Evolutionary conservation across 92 coral and sea anemone species (phyloP).

Genomic region (Pocillopora meandrina): DNA sequence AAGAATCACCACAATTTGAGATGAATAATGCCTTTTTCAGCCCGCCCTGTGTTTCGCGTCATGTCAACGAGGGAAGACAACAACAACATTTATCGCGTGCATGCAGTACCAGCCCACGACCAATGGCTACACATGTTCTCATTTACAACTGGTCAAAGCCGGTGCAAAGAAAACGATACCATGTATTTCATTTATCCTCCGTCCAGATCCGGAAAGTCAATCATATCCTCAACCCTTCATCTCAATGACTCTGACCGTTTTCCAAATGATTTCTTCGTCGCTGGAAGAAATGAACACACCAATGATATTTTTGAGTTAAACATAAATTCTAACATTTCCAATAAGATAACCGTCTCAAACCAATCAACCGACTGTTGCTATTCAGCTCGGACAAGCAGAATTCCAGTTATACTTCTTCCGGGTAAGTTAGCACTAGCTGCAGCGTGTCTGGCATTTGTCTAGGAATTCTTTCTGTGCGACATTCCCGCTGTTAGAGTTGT

Average conservation of each 20-base stretch:
- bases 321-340: constrained; percentile 16
- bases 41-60: constrained; percentile 12
- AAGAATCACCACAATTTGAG: background rate
- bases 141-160: constrained; percentile 42
- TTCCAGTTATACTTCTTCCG: constrained; percentile 9
- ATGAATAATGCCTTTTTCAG: background rate
- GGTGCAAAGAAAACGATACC: constrained; percentile 24
- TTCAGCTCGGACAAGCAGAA: background rate
- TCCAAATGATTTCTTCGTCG: constrained; percentile 53
- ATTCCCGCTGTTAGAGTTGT: too few species aligned
- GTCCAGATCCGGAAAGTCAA: constrained; percentile 6
- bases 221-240: constrained; percentile 12
- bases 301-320: constrained; percentile 20
- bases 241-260: constrained; percentile 6
- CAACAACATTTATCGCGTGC: constrained; percentile 23
- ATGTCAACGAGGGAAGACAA: constrained; percentile 8
- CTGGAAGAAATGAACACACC: constrained; percentile 12
- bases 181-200: constrained; percentile 46
- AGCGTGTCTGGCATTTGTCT: too few species aligned
- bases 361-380: constrained; percentile 41
- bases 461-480: too few species aligned
- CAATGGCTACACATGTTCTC: constrained; percentile 42
- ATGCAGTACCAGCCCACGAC: constrained; percentile 45
- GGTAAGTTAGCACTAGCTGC: background rate
- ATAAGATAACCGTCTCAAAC: constrained; percentile 24